phyloP scores from a whole-genome alignment of 1,140 invertebrate species.

The Chymomyza costata region DNA sequence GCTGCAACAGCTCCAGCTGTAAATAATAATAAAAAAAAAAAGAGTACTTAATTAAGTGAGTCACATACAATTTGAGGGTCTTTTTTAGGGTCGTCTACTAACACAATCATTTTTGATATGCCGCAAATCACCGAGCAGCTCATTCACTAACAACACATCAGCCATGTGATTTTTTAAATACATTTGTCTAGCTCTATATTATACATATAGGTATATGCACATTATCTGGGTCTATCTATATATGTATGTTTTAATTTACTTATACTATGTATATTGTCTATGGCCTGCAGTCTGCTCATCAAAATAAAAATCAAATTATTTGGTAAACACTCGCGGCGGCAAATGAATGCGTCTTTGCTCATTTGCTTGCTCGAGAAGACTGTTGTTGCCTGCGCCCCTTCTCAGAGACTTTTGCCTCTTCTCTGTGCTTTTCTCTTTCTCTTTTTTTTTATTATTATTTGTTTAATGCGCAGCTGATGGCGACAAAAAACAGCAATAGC shows the following conservation, averaged over 20 bases:
- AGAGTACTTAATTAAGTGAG: conserved; percentile 1
- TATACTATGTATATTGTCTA: conserved; percentile 33
- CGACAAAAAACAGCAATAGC: conserved; percentile 15
- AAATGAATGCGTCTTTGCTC: conserved; percentile 43
- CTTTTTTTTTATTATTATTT: conserved; percentile 25
- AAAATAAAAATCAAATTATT: conserved; percentile 36
- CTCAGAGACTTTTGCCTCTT: too few relatives aligned
- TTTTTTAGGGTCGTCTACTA: conserved; percentile 49
- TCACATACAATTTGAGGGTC: background rate
- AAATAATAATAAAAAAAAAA: conserved; percentile 46
- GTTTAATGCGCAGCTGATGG: too few relatives aligned
- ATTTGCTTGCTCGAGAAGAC: conserved; percentile 49
- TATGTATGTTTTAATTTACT: conserved; percentile 5
- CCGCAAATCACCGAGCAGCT: conserved; percentile 65
- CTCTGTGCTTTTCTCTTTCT: conserved; percentile 36
- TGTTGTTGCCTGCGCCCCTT: conserved; percentile 37
- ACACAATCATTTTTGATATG: conserved; percentile 70
- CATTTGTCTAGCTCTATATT: conserved; percentile 60
- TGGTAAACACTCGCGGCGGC: conserved; percentile 16
- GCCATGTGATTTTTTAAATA: conserved; percentile 73
- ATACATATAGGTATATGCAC: conserved; percentile 14
- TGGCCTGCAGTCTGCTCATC: conserved; percentile 8
- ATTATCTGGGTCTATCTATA: conserved; percentile 27
- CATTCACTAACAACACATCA: conserved; percentile 66
- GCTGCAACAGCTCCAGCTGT: conserved; percentile 92